These are phyloP conservation scores for Chaenodraco wilsoni DNA, from an alignment of 2,797 vertebrate genomes.

Conservation along the genomic window DNA sequence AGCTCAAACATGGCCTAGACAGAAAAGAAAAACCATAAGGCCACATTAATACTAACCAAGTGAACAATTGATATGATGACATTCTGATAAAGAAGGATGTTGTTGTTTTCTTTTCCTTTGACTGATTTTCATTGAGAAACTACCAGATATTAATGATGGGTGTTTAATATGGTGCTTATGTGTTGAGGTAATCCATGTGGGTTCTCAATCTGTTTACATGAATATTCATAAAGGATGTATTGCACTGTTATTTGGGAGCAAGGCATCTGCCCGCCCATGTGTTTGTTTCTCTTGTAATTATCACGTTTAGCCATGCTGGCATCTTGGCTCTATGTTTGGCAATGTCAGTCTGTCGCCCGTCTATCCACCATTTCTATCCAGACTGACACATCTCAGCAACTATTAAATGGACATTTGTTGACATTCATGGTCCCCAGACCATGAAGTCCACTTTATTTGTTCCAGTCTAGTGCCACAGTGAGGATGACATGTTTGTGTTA, in stretches of 20 bases:
- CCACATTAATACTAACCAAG: neutral
- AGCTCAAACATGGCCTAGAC: conserved; percentile 96
- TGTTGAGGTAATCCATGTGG: neutral
- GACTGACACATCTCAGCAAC: neutral
- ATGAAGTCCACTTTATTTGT: neutral
- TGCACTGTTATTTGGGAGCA: neutral
- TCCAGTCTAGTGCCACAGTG: neutral
- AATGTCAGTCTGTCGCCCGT: neutral
- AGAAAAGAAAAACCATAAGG: conserved; percentile 22
- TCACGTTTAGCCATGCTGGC: neutral
- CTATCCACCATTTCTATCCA: neutral
- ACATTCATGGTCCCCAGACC: neutral
- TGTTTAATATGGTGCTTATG: neutral
- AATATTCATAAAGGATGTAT: neutral
- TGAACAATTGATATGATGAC: neutral
- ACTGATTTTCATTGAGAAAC: neutral
- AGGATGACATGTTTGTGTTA: neutral
- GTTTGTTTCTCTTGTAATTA: neutral
- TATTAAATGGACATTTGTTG: neutral
- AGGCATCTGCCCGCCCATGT: neutral
- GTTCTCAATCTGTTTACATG: neutral
- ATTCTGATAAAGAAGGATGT: neutral
- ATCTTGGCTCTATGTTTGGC: neutral
- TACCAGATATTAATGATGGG: conserved; percentile 1
- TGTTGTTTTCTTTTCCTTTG: neutral